A percentile compares a stretch with the other conserved stretches of the same genome.
These are phyloP conservation scores for Tenthredo scrophulariae DNA, from an alignment of 2,888 invertebrate species.

Conservation along the genomic window DNA sequence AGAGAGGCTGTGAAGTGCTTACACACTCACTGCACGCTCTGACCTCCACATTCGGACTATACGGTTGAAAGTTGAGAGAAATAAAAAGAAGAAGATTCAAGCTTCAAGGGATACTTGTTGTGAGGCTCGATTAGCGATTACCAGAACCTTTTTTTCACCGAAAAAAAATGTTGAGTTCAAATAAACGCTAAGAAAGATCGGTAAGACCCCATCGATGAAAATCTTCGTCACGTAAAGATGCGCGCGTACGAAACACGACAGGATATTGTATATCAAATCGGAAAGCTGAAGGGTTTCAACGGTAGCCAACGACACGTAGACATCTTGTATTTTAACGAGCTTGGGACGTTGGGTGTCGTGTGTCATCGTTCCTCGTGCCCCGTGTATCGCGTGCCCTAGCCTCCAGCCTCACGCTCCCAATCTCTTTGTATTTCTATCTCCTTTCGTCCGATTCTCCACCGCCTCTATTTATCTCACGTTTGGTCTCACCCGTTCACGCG, in stretches of 20 bases:
- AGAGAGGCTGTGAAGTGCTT: conserved; percentile 34
- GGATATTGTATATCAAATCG: conserved; percentile 7
- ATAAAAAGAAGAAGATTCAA: not conserved
- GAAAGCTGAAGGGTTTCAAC: conserved; percentile 61
- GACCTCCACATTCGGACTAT: conserved; percentile 17
- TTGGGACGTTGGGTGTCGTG: conserved; percentile 58
- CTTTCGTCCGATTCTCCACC: not conserved
- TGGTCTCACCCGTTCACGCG: not conserved
- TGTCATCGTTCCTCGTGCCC: conserved; percentile 58
- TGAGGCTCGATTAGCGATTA: not conserved
- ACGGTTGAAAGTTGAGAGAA: conserved; percentile 12
- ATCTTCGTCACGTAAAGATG: not conserved
- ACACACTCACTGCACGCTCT: conserved; percentile 18
- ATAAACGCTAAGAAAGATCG: not conserved
- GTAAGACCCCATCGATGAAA: not conserved
- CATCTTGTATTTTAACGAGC: conserved; percentile 62
- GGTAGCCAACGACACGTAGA: conserved; percentile 62
- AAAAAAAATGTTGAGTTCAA: not conserved
- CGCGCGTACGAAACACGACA: conserved; percentile 5
- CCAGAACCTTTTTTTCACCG: not conserved
- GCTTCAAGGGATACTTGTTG: not conserved
- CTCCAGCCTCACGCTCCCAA: not conserved
- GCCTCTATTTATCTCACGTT: conserved; percentile 10
- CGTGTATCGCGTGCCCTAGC: conserved; percentile 14
- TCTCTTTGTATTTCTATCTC: not conserved